Percentiles rank a stretch among this genome's conserved stretches.
Conservation (phyloP, 2,797 vertebrate species). For the Psittacula echo region DNA sequence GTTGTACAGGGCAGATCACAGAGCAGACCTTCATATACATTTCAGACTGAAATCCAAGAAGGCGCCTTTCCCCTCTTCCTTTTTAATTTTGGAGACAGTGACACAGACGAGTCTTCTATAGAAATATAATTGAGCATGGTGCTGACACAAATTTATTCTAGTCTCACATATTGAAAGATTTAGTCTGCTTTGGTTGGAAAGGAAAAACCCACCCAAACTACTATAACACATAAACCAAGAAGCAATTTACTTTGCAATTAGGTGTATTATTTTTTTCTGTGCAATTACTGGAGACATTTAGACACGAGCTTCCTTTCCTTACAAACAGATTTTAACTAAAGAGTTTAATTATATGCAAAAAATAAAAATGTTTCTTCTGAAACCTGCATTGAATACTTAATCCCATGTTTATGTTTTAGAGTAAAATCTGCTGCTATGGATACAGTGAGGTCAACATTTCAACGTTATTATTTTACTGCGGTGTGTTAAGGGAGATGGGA, state of each 20-base stretch:
- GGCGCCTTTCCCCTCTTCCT: not conserved
- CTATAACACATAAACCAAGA: conserved; percentile 7
- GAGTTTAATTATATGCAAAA: conserved; percentile 55
- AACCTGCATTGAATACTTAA: conserved; percentile 44
- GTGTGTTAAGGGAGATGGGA: conserved; percentile 10
- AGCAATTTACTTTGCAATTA: conserved; percentile 47
- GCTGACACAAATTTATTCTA: not conserved
- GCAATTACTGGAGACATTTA: conserved; percentile 22
- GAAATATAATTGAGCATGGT: not conserved
- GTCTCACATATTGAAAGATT: not conserved
- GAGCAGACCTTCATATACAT: not conserved
- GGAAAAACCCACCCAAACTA: not conserved
- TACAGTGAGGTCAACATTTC: conserved; percentile 61
- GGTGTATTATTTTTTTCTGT: not conserved
- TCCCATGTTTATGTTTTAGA: conserved; percentile 37
- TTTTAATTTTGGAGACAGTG: not conserved
- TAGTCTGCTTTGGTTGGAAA: not conserved
- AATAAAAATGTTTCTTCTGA: conserved; percentile 51
- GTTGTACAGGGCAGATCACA: accelerated
- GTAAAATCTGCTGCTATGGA: conserved; percentile 71
- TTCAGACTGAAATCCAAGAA: not conserved
- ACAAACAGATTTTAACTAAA: conserved; percentile 51
- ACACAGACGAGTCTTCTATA: not conserved
- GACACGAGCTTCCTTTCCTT: conserved; percentile 28
- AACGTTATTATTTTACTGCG: conserved; percentile 13